Base-by-base conservation (phyloP, 2,888 invertebrate genomes). In the Drosophila antonietae region DNA sequence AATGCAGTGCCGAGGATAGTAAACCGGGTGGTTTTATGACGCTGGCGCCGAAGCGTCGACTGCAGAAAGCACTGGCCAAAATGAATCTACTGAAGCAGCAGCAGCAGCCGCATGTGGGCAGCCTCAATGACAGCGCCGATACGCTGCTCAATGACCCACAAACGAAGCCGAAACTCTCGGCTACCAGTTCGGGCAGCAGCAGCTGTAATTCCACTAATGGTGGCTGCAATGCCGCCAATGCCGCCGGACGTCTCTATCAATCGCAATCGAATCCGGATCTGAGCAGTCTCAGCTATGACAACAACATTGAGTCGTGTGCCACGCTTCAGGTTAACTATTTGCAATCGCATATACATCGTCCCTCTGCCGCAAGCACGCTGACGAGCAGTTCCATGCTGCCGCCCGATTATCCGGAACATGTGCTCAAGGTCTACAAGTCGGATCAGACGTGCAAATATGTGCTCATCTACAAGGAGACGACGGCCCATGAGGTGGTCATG, bases 391-490 rank as follows among this genome's bases (percentile, higher is more conserved):
- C 91, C 0, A 69, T 82, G 55, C 73, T 90, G 57, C 79, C 91
- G 5, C 89, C 90, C 15, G 97, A 98, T 92, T 97, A 96, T 92
- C 98, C 99, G 4, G 99, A 99, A 92, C 98, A 99, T 93, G 99
- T 99, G 39, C 94, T 99, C 53, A 99, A 99, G 94, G 97, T 97
- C 60, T 99, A 96, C 93, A 97, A 97, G 94, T 96, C 98, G 35
- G 99, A 99, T 93, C 99, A 99, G 94, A 97, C 98, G 46, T 99
- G 97, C 95, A 99, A 99, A 94, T 99, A 98, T 93, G 95, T 99
- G 78, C 95, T 98, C 75, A 97, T 99, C 68, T 98, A 98, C 92
- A 98, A 98, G 94, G 98, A 97, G 92, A 97, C 97, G 33, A 97
- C 96, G 43, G 96, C 96, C 9, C 96, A 97, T 90, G 96, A 97